Evolutionary conservation across 1,140 invertebrate genomes (phyloP).

Genomic region (Musca vetustissima): DNA sequence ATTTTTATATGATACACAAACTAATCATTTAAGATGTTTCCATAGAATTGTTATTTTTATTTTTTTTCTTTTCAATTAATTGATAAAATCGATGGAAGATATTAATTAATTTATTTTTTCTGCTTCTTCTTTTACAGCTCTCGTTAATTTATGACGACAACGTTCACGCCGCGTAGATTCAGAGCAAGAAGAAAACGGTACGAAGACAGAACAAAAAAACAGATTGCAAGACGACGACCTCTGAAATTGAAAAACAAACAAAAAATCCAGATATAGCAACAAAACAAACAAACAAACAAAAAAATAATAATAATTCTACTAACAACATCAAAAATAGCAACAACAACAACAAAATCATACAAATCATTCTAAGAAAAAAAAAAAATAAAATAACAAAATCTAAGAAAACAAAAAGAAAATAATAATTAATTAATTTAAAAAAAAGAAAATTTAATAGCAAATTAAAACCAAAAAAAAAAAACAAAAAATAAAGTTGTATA

Average conservation of each 20-base stretch:
- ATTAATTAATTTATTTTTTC: neutral
- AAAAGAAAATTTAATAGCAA: too few species aligned
- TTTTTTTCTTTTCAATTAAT: neutral
- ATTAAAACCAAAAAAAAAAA: too few species aligned
- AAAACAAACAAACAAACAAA: neutral
- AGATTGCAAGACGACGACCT: conserved; percentile 37
- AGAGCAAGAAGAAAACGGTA: conserved; percentile 33
- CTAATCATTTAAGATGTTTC: too few species aligned
- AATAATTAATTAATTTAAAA: conserved; percentile 15
- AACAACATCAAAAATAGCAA: conserved; percentile 2
- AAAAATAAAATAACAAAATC: conserved; percentile 22
- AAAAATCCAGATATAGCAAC: conserved; percentile 18
- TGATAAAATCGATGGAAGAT: neutral
- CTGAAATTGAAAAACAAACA: conserved; percentile 26
- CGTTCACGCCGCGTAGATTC: conserved; percentile 10
- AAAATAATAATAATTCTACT: too few species aligned
- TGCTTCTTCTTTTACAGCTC: conserved; percentile 6
- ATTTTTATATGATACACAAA: too few species aligned
- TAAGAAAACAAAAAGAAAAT: conserved; percentile 13
- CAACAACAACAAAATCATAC: neutral
- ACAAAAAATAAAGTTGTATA: neutral
- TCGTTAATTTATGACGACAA: conserved; percentile 31
- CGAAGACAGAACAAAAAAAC: conserved; percentile 44
- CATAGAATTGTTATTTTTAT: too few species aligned
- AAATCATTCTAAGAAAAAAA: too few species aligned